Evolutionary conservation across 1,140 invertebrate genomes (phyloP), one percentile per base, ranked within the genome.

Genomic region (Vanessa tameamea): DNA sequence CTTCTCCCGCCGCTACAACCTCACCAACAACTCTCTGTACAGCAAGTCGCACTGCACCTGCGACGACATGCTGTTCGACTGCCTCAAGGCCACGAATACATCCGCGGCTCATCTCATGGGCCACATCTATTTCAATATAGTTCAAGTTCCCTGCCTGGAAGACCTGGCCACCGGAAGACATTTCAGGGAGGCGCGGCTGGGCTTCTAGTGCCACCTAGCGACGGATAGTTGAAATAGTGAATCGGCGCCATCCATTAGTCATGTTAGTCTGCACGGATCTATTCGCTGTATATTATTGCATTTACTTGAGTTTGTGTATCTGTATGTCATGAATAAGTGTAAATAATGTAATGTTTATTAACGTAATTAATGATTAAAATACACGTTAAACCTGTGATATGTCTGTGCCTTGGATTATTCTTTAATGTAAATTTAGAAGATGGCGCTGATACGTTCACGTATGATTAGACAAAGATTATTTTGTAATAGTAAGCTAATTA

Each of bases 11-110:
- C 94, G 96, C 73, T 98, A 98, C 89, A 97, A 97, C 82, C 88
- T 98, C 43, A 96, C 94, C 7, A 98, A 98, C 89, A 95, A 96
- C 82, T 96, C 96, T 1, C 90, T 97, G 51, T 98, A 97, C 87
- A 98, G 97, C 77, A 98, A 97, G 95, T 97, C 95, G 55, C 97
- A 98, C 85, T 98, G 97, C 86, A 94, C 93, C 15, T 98, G 97
- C 87, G 97, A 98, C 84, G 95, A 96, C 69, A 94, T 95, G 81
- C 95, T 98, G 20, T 97, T 95, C 87, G 93, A 95, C 2, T 98
- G 97, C 92, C 93, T 98, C 50, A 98, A 98, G 86, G 87, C 91
- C 43, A 94, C 95, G 43, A 94, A 95, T 63, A 94, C 93, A 12
- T 95, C 95, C 69, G 94, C 95, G 9, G 94, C 96, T 0, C 96